Base-by-base conservation (phyloP, 2,797 vertebrate species). In the Myotis daubentonii region DNA sequence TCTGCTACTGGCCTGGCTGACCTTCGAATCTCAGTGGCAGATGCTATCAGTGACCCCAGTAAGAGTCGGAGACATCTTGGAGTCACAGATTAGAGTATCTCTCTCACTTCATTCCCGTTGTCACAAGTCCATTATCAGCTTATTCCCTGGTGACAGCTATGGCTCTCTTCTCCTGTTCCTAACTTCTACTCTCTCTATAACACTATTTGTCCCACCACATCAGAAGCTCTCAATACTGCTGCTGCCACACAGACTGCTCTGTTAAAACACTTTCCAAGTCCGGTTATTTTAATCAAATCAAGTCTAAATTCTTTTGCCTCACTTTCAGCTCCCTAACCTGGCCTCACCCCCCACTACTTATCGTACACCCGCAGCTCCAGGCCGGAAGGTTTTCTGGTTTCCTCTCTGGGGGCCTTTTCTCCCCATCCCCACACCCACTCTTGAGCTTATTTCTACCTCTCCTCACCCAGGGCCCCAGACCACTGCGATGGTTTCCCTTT, bases 111-210 rank as follows among this genome's bases (percentile, higher is more conserved):
- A 49, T 76, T 55, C 85, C 49, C 1, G 3, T 0, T 47, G 44
- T 71, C 92, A 87, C 57, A 51, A n/a, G 19, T 87, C 66, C 51
- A 20, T 75, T 65, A 85, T 33, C 94, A 57, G 86, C 71, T 89
- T 36, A n/a, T 20, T 78, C 55, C 23, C 78, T 8, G 44, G 19
- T 36, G 72, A 82, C n/a, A 25, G 74, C 19, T 9, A 60, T 2
- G 71, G 79, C 36, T n/a, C 74, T 62, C 62, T 47, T 12, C 7
- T 25, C 4, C 15, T 4, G 2, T 1, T 47, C 16, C 16, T 60
- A 25, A 49, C 20, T 55, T 83, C 51, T 36, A 47, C 66, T 62
- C 83, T 82, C 49, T 65, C 7, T 8, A 2, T 4, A 51, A 80
- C n/a, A 20, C 41, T 15, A 13, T 12, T 2, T 36, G 76, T 72